Percentiles rank a stretch among this genome's conserved stretches.
These are phyloP conservation scores for Ferdinandea cuprea DNA, from an alignment of 2,888 invertebrate genomes.

Conservation along the genomic window DNA sequence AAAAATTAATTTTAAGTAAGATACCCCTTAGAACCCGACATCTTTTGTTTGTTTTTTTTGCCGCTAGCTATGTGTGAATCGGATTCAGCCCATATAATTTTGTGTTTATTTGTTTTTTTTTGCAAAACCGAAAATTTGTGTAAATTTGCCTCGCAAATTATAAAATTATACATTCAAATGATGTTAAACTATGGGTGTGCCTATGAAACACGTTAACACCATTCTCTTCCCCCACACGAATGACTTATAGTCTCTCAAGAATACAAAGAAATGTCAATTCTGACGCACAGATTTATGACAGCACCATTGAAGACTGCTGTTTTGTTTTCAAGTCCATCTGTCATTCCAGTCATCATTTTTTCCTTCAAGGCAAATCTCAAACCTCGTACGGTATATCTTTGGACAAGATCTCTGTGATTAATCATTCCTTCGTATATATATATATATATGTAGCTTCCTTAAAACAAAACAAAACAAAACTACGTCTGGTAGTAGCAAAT, in stretches of 20 bases:
- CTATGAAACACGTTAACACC: not conserved
- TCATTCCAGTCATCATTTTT: slow-evolving; percentile 26
- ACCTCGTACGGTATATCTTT: not conserved
- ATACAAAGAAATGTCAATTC: not conserved
- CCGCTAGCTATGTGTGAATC: too few relatives aligned
- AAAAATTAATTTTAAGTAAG: too few relatives aligned
- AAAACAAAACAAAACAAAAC: too few relatives aligned
- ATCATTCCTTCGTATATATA: slow-evolving; percentile 19
- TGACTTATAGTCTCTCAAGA: too few relatives aligned
- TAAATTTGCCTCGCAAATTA: too few relatives aligned
- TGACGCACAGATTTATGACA: slow-evolving; percentile 1
- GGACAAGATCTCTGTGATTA: slow-evolving; percentile 4
- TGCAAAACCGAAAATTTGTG: too few relatives aligned
- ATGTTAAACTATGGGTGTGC: not conserved
- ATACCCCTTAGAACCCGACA: too few relatives aligned
- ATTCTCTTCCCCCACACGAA: not conserved
- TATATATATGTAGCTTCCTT: slow-evolving; percentile 32
- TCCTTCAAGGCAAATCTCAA: too few relatives aligned
- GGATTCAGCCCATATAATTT: too few relatives aligned
- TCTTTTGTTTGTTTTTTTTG: too few relatives aligned
- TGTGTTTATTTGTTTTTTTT: too few relatives aligned
- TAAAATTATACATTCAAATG: too few relatives aligned
- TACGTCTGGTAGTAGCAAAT: slow-evolving; percentile 5
- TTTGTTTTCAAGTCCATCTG: slow-evolving; percentile 23
- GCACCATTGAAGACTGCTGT: slow-evolving; percentile 20